A percentile compares a stretch with the other conserved stretches of the same genome.
Evolutionary conservation across 53 echinoderm and acorn worm genomes (phyloP).

Genomic region (Antedon mediterranea): DNA sequence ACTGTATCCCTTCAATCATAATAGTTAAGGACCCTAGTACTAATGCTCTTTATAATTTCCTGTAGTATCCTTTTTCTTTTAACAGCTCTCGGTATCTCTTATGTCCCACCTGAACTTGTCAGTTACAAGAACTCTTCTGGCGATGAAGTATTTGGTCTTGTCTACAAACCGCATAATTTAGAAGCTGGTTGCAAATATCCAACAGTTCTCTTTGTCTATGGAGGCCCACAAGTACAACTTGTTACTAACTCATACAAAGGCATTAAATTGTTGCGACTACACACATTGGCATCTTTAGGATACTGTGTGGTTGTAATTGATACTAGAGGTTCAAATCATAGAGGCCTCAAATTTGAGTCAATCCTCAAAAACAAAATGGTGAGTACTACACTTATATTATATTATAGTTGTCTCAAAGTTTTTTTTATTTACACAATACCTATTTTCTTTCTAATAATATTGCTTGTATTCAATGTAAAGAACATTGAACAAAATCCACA

Average conservation of each 20-base stretch:
- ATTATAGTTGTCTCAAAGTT: not conserved
- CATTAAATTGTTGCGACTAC: slow-evolving; percentile 67
- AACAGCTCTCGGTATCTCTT: slow-evolving; percentile 35
- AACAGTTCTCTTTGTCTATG: slow-evolving; percentile 87
- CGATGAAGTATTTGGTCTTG: slow-evolving; percentile 77
- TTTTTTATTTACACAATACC: too few relatives aligned
- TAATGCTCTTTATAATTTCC: not conserved
- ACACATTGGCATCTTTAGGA: slow-evolving; percentile 80
- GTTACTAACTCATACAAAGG: slow-evolving; percentile 93
- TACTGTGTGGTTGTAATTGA: slow-evolving; percentile 85
- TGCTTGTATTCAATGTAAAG: too few relatives aligned
- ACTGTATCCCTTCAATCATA: too few relatives aligned
- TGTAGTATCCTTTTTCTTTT: not conserved
- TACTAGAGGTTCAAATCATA: slow-evolving; percentile 62
- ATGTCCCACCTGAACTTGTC: slow-evolving; percentile 70
- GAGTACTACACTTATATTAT: slow-evolving; percentile 5
- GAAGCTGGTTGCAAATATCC: slow-evolving; percentile 75
- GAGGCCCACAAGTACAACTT: slow-evolving; percentile 96
- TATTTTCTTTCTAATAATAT: too few relatives aligned
- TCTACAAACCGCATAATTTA: slow-evolving; percentile 67
- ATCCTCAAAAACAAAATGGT: slow-evolving; percentile 81
- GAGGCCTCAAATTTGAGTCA: slow-evolving; percentile 88
- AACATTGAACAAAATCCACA: too few relatives aligned
- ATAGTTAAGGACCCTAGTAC: too few relatives aligned
- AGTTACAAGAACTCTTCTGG: slow-evolving; percentile 67